Base-by-base conservation (phyloP, 2,888 invertebrate species). In the Oeneis ivallda region DNA sequence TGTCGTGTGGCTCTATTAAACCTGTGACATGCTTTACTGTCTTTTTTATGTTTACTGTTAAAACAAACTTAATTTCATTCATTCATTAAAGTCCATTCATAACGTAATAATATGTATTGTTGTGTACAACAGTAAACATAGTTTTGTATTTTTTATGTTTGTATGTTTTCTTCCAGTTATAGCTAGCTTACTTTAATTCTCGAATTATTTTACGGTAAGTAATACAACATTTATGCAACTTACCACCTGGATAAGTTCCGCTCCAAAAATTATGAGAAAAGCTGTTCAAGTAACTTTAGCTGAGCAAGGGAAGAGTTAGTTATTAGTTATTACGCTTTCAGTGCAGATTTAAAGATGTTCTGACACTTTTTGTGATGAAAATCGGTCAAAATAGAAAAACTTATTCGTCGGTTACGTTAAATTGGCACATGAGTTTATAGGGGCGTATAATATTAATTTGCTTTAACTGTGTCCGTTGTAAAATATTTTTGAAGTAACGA, bases 81-180 rank as follows among this genome's bases (percentile, higher is more conserved):
- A 62, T 68, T 65, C 68, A 67, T 62, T 65, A 59, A 34, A 62
- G 17, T 41, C 39, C 54, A 60, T 65, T 63, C 66, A 64, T 68
- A 58, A 62, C 15, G 52, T 59, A n/a, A 58, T 63, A 11, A 60
- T 59, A 45, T 2, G 15, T 10, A 17, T 26, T 26, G 26, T 26
- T 4, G 2, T 26, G n/a, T n/a, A n/a, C n/a, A 26, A 19, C 10
- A 53, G 11, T 19, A 50, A 53, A 53, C 52, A n/a, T 49, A 2
- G 15, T 45, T 45, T 49, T 11, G 17, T 2, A 49, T 26, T 26
- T 26, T 26, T 26, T 26, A 26, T 26, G 0, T 4, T 26, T 26
- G 5, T 26, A 26, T 26, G 1, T 26, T 50, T 50, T 11, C 49
- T 11, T 50, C 10, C 19, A 9, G 11, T 19, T 50, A 26, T 11